Evolutionary conservation across 2,797 vertebrate genomes (phyloP).

Genomic region (Labeo calbasu): DNA sequence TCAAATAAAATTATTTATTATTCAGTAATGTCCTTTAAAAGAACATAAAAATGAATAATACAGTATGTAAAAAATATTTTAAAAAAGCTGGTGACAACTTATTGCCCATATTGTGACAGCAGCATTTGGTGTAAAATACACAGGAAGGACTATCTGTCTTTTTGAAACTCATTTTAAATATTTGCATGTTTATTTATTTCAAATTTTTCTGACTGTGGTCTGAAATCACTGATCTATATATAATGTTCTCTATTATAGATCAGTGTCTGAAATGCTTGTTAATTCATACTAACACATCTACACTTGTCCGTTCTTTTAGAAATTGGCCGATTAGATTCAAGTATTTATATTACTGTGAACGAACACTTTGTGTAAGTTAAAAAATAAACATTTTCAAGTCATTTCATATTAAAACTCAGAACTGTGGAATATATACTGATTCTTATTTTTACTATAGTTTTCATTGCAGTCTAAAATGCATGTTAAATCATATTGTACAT

Average conservation of each 20-base stretch:
- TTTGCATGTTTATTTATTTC: background rate
- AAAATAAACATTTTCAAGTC: background rate
- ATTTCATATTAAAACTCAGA: background rate
- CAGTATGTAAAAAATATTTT: too few species aligned
- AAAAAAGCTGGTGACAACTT: background rate
- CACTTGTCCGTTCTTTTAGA: background rate
- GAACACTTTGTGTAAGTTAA: background rate
- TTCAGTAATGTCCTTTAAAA: too few species aligned
- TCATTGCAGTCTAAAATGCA: background rate
- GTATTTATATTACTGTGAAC: background rate
- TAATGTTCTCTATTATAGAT: too few species aligned
- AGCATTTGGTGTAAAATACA: background rate
- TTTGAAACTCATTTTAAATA: background rate
- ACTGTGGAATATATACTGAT: background rate
- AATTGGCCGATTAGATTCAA: too few species aligned
- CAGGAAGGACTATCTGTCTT: background rate
- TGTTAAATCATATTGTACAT: background rate
- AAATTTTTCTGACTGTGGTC: background rate
- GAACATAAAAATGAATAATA: too few species aligned
- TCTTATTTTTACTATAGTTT: background rate
- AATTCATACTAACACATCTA: background rate
- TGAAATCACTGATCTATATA: too few species aligned
- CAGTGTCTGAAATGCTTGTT: background rate
- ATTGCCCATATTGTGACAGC: too few species aligned
- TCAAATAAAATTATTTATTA: background rate